Base-by-base conservation (phyloP, 2,888 invertebrate species). In the Neuroscelio doddi region DNA sequence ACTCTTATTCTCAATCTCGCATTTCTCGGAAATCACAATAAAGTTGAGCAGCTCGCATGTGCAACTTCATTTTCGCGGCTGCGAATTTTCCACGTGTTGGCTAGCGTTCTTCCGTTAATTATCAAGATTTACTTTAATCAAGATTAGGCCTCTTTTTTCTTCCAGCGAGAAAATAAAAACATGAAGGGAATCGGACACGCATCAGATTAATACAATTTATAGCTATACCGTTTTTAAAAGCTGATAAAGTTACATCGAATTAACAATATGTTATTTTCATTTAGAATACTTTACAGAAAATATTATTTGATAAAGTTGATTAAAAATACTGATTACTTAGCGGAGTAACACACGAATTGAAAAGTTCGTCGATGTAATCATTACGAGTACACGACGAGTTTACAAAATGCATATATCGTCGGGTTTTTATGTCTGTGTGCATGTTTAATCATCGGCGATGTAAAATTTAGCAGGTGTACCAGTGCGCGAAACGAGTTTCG, bases 51-150 rank as follows among this genome's bases (percentile, higher is more conserved):
- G 16, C 41, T 61, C 50, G 52, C 57, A 50, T 56, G 57, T 57
- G 65, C 57, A 61, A 61, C 65, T 66, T 61, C 57, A 66, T 66
- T 66, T 66, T 61, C 65, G 41, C 65, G 5, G 51, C 38, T 47
- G 46, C 52, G 41, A 57, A 61, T 49, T 66, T 66, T 57, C 57
- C 61, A 41, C 52, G 41, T n/a, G n/a, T n/a, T 46, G 49, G 47
- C 49, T 56, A 52, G 17, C 49, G 34, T 47, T 49, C 32, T 15
- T 26, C 39, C 46, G 51, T 52, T 63, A 17, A 44, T 56, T 42
- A 56, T 46, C 46, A 26, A 50, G 29, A 46, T 41, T 44, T 21
- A 14, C n/a, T n/a, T n/a, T n/a, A n/a, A n/a, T n/a, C n/a, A n/a
- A n/a, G n/a, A n/a, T n/a, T n/a, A n/a, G n/a, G n/a, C n/a, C n/a